Evolutionary conservation across 2,888 invertebrate species (phyloP).

Genomic region (Caenorhabditis wallacei): DNA sequence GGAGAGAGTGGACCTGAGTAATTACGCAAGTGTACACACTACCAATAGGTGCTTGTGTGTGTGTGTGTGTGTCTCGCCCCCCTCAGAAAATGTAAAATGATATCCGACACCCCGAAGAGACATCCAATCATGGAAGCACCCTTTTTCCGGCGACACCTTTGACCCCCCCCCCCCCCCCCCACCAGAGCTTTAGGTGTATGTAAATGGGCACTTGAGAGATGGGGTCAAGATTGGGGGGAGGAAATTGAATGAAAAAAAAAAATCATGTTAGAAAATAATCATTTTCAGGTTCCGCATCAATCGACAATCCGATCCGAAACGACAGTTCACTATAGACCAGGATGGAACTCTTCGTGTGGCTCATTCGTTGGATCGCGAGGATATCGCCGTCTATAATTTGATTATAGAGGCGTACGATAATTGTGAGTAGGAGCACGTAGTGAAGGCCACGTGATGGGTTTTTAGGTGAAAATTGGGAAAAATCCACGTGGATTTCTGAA

Average conservation of each 20-base stretch:
- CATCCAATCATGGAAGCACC: slow-evolving; percentile 56
- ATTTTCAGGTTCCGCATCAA: slow-evolving; percentile 87
- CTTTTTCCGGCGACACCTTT: slow-evolving; percentile 7
- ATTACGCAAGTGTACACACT: slow-evolving; percentile 59
- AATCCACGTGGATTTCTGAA: too few species aligned
- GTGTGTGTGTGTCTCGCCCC: slow-evolving; percentile 3
- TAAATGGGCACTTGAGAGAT: background rate
- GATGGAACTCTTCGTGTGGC: slow-evolving; percentile 96
- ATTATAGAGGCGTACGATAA: slow-evolving; percentile 97
- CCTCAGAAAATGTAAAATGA: slow-evolving; percentile 36
- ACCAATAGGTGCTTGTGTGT: slow-evolving; percentile 1
- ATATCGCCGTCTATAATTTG: slow-evolving; percentile 95
- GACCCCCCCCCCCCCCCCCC: background rate
- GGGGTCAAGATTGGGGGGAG: too few species aligned
- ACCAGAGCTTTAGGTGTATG: background rate
- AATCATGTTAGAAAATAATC: too few species aligned
- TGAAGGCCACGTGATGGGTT: too few species aligned
- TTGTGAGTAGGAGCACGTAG: slow-evolving; percentile 85
- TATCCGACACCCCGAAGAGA: slow-evolving; percentile 3
- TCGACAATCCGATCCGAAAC: slow-evolving; percentile 92
- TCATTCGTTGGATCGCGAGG: slow-evolving; percentile 93
- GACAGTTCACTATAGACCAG: slow-evolving; percentile 95
- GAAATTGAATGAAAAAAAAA: too few species aligned
- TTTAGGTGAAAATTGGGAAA: background rate
- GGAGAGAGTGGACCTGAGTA: slow-evolving; percentile 14